phyloP scores from a whole-genome alignment of 1,140 invertebrate genomes.

The Hesperophylax magnus region DNA sequence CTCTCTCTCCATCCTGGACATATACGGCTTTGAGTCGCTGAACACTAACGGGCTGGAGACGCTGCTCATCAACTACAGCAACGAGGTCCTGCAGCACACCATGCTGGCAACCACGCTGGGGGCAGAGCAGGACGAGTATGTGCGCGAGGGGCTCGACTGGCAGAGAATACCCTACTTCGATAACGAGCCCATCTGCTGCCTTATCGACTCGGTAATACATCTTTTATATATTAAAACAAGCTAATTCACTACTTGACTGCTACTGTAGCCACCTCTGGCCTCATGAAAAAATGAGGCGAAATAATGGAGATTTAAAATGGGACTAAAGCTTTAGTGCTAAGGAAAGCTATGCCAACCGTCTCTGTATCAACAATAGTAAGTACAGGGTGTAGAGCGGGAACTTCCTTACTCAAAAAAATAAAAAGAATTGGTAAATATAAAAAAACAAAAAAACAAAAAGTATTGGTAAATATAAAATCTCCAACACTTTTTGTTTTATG shows the following conservation, averaged over 20 bases:
- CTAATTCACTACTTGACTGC: background rate
- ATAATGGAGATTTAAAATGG: too few species aligned
- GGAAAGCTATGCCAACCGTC: too few species aligned
- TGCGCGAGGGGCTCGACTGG: constrained; percentile 83
- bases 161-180: constrained; percentile 77
- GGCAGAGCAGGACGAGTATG: constrained; percentile 89
- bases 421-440: too few species aligned
- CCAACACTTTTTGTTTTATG: too few species aligned
- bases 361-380: too few species aligned
- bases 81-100: constrained; percentile 89
- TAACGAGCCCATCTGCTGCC: constrained; percentile 72
- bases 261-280: too few species aligned
- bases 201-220: constrained; percentile 51
- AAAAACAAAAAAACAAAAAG: too few species aligned
- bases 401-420: too few species aligned
- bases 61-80: constrained; percentile 92
- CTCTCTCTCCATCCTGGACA: constrained; percentile 84
- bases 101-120: constrained; percentile 79
- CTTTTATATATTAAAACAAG: background rate
- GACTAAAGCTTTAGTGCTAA: too few species aligned
- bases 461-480: too few species aligned
- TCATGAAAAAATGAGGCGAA: too few species aligned
- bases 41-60: constrained; percentile 83
- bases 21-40: constrained; percentile 91
- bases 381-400: too few species aligned